Evolutionary conservation across 2,888 invertebrate species (phyloP).

Genomic region (Lamellibrachia columna): DNA sequence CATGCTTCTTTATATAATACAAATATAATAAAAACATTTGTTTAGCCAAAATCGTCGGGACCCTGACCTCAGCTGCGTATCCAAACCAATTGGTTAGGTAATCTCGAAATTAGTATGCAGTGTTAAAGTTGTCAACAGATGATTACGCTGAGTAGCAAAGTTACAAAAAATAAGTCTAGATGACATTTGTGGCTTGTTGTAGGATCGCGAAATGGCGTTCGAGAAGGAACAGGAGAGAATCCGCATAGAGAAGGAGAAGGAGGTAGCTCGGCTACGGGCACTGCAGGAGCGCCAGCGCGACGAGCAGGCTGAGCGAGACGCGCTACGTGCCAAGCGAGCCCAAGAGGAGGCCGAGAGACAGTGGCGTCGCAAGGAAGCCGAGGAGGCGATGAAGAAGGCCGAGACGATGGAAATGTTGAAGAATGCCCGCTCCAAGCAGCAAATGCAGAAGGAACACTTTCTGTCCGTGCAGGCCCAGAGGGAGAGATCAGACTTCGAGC

Average conservation of each 20-base stretch:
- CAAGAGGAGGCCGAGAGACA: slow-evolving; percentile 64
- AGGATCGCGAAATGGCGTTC: slow-evolving; percentile 63
- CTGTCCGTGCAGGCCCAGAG: slow-evolving; percentile 65
- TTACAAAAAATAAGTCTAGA: no score
- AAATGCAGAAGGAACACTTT: slow-evolving; percentile 65
- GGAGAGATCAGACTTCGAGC: slow-evolving; percentile 65
- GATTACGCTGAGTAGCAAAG: no score
- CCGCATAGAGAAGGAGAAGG: slow-evolving; percentile 65
- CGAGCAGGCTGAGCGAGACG: slow-evolving; percentile 65
- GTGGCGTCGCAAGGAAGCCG: slow-evolving; percentile 64
- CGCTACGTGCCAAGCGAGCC: slow-evolving; percentile 63
- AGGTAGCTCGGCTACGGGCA: slow-evolving; percentile 61
- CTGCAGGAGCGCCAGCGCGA: slow-evolving; percentile 64
- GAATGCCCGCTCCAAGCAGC: slow-evolving; percentile 61
- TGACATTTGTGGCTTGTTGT: not conserved
- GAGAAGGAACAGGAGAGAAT: slow-evolving; percentile 63
- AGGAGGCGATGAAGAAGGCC: slow-evolving; percentile 59
- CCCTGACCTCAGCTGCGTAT: no score
- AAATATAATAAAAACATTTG: no score
- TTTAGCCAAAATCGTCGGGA: no score
- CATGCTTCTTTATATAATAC: no score
- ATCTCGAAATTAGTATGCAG: no score
- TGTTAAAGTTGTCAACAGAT: no score
- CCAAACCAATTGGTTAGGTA: no score
- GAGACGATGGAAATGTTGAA: slow-evolving; percentile 61